These are phyloP conservation scores for Trachemys scripta DNA, from an alignment of 2,113 vertebrate species.

Conservation along the genomic window DNA sequence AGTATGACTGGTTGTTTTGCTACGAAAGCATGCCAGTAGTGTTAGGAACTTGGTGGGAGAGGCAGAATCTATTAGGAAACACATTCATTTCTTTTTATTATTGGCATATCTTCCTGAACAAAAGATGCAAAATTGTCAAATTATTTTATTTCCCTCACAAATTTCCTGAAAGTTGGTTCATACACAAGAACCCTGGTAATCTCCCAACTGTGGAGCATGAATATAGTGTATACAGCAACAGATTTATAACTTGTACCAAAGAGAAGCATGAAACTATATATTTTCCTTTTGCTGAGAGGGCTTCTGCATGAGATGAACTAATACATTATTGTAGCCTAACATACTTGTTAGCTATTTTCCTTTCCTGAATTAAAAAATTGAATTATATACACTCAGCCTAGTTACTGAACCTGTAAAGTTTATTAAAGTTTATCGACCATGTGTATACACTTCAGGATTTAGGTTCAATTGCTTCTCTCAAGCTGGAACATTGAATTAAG, in stretches of 20 bases:
- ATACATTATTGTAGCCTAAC: conserved; percentile 70
- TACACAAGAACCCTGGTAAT: conserved; percentile 15
- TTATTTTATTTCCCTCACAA: conserved; percentile 49
- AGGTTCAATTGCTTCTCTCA: conserved; percentile 86
- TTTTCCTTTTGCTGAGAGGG: conserved; percentile 37
- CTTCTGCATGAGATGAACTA: conserved; percentile 48
- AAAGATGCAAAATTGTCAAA: conserved; percentile 43
- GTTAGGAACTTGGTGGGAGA: background rate
- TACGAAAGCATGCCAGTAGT: background rate
- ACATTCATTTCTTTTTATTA: background rate
- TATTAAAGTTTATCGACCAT: conserved; percentile 88
- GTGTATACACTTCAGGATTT: conserved; percentile 83
- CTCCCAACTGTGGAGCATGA: conserved; percentile 54
- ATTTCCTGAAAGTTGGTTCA: conserved; percentile 27
- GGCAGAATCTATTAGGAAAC: background rate
- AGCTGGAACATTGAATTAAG: conserved; percentile 89
- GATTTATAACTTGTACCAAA: conserved; percentile 64
- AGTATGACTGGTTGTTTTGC: background rate
- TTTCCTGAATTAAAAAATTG: conserved; percentile 85
- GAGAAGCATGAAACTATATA: conserved; percentile 47
- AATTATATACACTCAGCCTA: conserved; percentile 81
- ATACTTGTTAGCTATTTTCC: conserved; percentile 78
- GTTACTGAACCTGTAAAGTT: conserved; percentile 83
- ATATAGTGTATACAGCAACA: conserved; percentile 33
- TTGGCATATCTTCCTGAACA: background rate